Percentiles rank a stretch among this genome's conserved stretches.
These are phyloP conservation scores for Biston stratarius DNA, from an alignment of 2,888 invertebrate genomes.

Conservation along the genomic window DNA sequence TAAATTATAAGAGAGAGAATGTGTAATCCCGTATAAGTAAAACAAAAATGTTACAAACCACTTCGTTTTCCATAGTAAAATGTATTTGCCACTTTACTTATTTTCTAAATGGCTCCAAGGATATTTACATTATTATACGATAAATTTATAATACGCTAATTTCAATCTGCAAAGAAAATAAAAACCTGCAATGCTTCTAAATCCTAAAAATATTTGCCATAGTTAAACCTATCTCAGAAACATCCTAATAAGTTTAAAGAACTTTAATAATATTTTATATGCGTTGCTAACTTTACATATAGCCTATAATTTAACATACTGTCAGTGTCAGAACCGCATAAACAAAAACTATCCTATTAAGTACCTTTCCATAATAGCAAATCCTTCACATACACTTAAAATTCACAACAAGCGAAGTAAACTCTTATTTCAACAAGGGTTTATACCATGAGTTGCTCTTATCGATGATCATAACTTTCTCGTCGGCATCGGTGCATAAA, in stretches of 20 bases:
- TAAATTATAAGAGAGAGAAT: too few species aligned
- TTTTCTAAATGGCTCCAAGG: too few species aligned
- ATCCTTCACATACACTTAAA: not conserved
- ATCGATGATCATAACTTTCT: conserved; percentile 34
- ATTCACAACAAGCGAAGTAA: not conserved
- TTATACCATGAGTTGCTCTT: not conserved
- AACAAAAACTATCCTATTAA: not conserved
- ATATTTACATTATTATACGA: too few species aligned
- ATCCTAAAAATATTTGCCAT: too few species aligned
- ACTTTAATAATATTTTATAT: not conserved
- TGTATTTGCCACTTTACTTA: too few species aligned
- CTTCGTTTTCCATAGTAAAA: too few species aligned
- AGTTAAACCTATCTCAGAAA: not conserved
- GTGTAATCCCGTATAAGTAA: too few species aligned
- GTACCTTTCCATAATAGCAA: not conserved
- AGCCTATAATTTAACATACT: conserved; percentile 1
- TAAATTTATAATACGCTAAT: too few species aligned
- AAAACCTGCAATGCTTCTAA: too few species aligned
- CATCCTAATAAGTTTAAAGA: not conserved
- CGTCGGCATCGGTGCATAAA: conserved; percentile 33
- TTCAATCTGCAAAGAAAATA: too few species aligned
- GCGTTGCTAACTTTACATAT: not conserved
- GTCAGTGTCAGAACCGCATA: not conserved
- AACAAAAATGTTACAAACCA: too few species aligned
- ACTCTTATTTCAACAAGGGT: not conserved